Percentiles rank a stretch among this genome's conserved stretches.
Evolutionary conservation across 2,797 vertebrate species (phyloP).

Genomic region (Gadopsis marmoratus): DNA sequence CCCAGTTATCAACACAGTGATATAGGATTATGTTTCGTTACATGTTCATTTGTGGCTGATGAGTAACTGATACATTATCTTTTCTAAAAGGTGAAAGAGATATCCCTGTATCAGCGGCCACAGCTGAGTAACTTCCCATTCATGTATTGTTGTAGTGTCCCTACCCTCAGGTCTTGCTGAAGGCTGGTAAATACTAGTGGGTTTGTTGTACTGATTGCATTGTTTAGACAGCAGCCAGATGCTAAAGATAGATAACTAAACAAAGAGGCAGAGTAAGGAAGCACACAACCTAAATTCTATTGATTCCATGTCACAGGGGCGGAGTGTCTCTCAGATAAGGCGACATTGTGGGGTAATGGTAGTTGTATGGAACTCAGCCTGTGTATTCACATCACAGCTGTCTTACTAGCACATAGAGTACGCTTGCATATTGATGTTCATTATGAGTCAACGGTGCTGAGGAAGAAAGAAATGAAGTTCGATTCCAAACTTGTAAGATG

Average conservation of each 20-base stretch:
- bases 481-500: constrained; percentile 28
- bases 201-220: constrained; percentile 70
- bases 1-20: constrained; percentile 5
- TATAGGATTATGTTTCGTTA: constrained; percentile 35
- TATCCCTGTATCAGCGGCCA: constrained; percentile 63
- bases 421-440: constrained; percentile 20
- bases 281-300: constrained; percentile 66
- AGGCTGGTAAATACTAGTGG: constrained; percentile 73
- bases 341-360: constrained; percentile 10
- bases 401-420: background rate
- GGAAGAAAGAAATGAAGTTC: constrained; percentile 45
- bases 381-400: constrained; percentile 18
- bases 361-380: constrained; percentile 38
- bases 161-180: constrained; percentile 55
- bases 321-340: constrained; percentile 64
- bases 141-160: constrained; percentile 70
- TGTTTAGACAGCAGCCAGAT: constrained; percentile 75
- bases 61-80: constrained; percentile 55
- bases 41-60: constrained; percentile 57
- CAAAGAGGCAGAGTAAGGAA: constrained; percentile 56
- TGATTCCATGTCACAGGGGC: constrained; percentile 62
- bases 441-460: constrained; percentile 40
- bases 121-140: constrained; percentile 78
- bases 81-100: constrained; percentile 56
- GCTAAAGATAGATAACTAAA: constrained; percentile 71